Evolutionary conservation across 2,888 invertebrate species (phyloP).

Genomic region (Thecophora atra): DNA sequence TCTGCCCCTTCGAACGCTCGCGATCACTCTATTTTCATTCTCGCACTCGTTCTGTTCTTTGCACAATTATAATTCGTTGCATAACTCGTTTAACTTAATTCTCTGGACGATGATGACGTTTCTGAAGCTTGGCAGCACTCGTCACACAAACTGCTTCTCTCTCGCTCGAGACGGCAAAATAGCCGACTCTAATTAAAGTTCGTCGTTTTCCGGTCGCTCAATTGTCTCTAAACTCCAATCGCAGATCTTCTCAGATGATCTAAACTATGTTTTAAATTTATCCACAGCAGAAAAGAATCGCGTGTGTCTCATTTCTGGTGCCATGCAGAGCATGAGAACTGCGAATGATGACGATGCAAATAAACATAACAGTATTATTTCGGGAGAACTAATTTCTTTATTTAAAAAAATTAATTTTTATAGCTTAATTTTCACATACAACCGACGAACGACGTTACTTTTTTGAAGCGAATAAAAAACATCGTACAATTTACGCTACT

Average conservation of each 20-base stretch:
- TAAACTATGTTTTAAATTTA: not conserved
- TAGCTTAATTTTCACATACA: too few species aligned
- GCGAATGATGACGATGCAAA: too few species aligned
- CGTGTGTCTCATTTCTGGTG: too few species aligned
- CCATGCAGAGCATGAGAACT: too few species aligned
- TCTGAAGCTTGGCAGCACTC: not conserved
- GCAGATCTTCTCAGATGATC: not conserved
- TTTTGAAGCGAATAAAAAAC: too few species aligned
- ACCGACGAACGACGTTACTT: too few species aligned
- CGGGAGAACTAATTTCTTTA: too few species aligned
- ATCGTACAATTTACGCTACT: too few species aligned
- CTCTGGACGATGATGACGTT: not conserved
- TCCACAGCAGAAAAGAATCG: too few species aligned
- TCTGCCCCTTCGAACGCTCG: not conserved
- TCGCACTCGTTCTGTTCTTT: not conserved
- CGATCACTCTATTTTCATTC: not conserved
- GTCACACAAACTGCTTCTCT: not conserved
- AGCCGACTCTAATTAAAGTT: not conserved
- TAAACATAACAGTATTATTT: too few species aligned
- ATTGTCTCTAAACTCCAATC: not conserved
- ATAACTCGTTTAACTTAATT: constrained; percentile 26
- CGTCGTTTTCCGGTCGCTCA: not conserved
- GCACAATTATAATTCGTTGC: constrained; percentile 34
- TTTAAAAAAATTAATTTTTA: too few species aligned
- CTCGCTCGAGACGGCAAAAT: not conserved